Conservation (phyloP, 2,888 invertebrate species). For the Drosophila affinis region DNA sequence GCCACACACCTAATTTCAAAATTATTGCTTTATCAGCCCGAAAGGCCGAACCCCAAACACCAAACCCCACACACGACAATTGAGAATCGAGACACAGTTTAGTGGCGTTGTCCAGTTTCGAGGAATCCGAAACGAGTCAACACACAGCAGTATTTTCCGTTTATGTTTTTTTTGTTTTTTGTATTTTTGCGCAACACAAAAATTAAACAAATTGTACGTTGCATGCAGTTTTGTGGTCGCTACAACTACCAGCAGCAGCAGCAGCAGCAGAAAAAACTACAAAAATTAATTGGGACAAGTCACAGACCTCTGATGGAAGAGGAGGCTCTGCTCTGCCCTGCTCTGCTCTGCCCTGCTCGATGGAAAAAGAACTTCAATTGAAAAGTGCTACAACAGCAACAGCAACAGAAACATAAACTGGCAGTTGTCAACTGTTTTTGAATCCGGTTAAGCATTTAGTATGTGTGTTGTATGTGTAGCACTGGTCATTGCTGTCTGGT, state of each 20-base stretch:
- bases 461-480: conserved; percentile 35
- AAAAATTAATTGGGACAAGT: conserved; percentile 70
- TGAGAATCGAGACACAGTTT: conserved; percentile 13
- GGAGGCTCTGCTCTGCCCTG: neutral
- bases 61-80: conserved; percentile 1
- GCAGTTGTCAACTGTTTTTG: conserved; percentile 41
- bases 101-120: conserved; percentile 57
- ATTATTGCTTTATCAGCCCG: conserved; percentile 51
- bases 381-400: conserved; percentile 30
- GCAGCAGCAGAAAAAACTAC: conserved; percentile 36
- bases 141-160: conserved; percentile 27
- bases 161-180: neutral
- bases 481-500: conserved; percentile 56
- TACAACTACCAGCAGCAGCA: conserved; percentile 5
- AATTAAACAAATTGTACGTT: conserved; percentile 55
- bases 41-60: conserved; percentile 33
- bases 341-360: neutral
- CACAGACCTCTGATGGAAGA: conserved; percentile 60
- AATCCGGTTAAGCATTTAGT: conserved; percentile 65
- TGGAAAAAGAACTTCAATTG: conserved; percentile 45
- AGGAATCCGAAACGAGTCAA: conserved; percentile 45
- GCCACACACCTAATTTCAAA: conserved; percentile 24
- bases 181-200: conserved; percentile 61
- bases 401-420: neutral
- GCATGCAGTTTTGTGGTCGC: conserved; percentile 65